phyloP scores from a whole-genome alignment of 2,888 invertebrate species.

The Caenorhabditis imperialis region DNA sequence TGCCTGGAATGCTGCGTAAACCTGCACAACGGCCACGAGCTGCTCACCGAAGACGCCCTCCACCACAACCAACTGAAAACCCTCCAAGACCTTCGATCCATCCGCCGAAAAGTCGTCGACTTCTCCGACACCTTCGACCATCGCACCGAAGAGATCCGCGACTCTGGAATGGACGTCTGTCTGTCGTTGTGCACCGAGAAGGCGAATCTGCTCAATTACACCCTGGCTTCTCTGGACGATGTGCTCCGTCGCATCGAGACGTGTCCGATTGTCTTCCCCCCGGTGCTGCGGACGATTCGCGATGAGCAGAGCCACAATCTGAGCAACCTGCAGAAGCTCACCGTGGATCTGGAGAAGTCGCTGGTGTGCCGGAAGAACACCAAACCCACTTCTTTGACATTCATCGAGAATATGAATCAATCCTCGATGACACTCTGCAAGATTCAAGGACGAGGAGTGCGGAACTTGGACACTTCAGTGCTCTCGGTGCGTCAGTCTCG shows the following conservation, averaged over 20 bases:
- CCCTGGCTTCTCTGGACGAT: constrained; percentile 52
- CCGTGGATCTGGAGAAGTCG: constrained; percentile 52
- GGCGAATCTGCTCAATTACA: constrained; percentile 44
- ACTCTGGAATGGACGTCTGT: constrained; percentile 37
- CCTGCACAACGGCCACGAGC: constrained; percentile 72
- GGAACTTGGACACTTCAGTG: constrained; percentile 21
- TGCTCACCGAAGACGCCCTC: constrained; percentile 65
- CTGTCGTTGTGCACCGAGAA: constrained; percentile 37
- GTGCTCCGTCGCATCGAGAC: constrained; percentile 52
- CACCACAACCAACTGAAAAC: constrained; percentile 65
- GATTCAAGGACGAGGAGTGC: neutral
- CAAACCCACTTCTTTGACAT: constrained; percentile 31
- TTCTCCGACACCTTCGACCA: constrained; percentile 57
- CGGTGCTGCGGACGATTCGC: constrained; percentile 53
- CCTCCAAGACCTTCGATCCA: constrained; percentile 59
- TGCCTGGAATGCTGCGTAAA: constrained; percentile 76
- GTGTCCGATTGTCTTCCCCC: constrained; percentile 51
- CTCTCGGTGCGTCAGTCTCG: constrained; percentile 59
- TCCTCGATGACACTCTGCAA: too few relatives aligned
- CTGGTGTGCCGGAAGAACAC: constrained; percentile 32
- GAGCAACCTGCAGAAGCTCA: constrained; percentile 55
- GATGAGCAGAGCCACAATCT: constrained; percentile 61
- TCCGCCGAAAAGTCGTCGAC: constrained; percentile 52
- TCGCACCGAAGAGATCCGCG: constrained; percentile 41
- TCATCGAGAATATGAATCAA: constrained; percentile 39